These are phyloP conservation scores for Littorina saxatilis DNA, from an alignment of 1,140 invertebrate genomes.

Conservation along the genomic window DNA sequence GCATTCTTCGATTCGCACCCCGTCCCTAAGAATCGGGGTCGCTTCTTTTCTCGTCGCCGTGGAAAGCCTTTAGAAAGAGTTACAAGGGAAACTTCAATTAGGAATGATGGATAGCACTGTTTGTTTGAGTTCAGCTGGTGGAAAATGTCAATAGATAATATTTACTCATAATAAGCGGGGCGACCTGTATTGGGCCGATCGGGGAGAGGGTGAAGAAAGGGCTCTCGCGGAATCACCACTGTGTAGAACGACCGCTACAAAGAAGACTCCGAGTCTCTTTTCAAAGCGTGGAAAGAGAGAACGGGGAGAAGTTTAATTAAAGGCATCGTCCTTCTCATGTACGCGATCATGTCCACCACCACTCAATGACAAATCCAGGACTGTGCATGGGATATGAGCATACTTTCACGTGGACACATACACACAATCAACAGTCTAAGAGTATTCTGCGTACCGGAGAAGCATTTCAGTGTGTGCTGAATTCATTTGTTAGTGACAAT, in stretches of 20 bases:
- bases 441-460: too few relatives aligned
- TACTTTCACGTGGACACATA: too few relatives aligned
- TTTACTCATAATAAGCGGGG: conserved; percentile 40
- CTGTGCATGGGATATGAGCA: too few relatives aligned
- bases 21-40: background rate
- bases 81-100: conserved; percentile 40
- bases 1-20: conserved; percentile 10
- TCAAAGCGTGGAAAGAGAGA: too few relatives aligned
- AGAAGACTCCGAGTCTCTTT: background rate
- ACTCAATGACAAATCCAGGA: too few relatives aligned
- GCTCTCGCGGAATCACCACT: background rate
- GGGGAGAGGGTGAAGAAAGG: background rate
- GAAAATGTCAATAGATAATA: conserved; percentile 44
- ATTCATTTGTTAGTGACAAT: too few relatives aligned
- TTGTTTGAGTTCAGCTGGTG: conserved; percentile 45
- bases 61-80: conserved; percentile 38
- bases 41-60: background rate
- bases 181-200: background rate
- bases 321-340: too few relatives aligned
- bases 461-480: too few relatives aligned
- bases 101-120: conserved; percentile 38
- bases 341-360: too few relatives aligned
- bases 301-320: too few relatives aligned
- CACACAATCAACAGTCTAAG: too few relatives aligned
- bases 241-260: background rate